These are phyloP conservation scores for Sitophilus oryzae DNA, from an alignment of 1,140 invertebrate species.

Conservation along the genomic window DNA sequence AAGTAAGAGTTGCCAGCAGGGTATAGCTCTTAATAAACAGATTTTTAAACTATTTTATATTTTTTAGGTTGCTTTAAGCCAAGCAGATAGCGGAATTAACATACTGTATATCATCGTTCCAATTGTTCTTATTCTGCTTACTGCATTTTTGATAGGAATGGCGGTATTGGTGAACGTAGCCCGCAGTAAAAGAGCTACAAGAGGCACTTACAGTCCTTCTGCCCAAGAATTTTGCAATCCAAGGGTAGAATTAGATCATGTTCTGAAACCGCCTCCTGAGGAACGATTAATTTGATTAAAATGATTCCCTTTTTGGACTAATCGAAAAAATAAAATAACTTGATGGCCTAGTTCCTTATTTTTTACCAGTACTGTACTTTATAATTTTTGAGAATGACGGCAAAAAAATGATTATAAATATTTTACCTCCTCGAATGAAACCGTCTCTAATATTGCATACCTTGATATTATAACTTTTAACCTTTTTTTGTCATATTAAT, in stretches of 20 bases:
- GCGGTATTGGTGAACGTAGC: constrained; percentile 70
- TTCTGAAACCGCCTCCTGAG: constrained; percentile 94
- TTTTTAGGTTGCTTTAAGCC: constrained; percentile 27
- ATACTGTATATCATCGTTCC: constrained; percentile 74
- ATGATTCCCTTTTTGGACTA: no score
- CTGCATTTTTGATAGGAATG: constrained; percentile 53
- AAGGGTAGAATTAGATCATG: constrained; percentile 88
- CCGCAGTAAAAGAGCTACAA: constrained; percentile 88
- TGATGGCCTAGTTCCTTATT: background rate
- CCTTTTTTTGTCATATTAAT: background rate
- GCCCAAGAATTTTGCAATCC: constrained; percentile 96
- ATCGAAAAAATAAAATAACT: no score
- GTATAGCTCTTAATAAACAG: no score
- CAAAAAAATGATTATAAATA: no score
- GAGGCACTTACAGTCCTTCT: constrained; percentile 94
- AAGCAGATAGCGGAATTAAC: constrained; percentile 31
- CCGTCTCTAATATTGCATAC: no score
- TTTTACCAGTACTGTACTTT: background rate
- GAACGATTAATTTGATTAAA: constrained; percentile 84
- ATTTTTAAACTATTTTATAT: background rate
- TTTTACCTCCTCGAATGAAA: no score
- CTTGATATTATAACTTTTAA: no score
- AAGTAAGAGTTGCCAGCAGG: no score
- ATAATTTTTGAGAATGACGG: no score
- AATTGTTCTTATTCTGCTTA: constrained; percentile 63